phyloP scores from a whole-genome alignment of 2,113 vertebrate species.

The Crypturellus undulatus region DNA sequence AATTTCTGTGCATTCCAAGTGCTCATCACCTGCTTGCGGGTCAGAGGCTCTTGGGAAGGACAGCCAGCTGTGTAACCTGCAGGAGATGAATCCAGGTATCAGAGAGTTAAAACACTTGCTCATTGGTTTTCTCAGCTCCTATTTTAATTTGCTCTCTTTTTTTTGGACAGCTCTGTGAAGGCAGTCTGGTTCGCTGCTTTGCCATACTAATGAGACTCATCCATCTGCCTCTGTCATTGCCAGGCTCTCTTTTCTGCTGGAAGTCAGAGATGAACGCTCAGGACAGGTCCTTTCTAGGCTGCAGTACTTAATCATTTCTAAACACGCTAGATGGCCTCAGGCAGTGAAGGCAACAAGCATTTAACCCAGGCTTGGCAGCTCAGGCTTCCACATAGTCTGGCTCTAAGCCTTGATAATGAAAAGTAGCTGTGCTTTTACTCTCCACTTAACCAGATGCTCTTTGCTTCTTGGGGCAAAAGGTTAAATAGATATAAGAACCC shows the following conservation, averaged over 20 bases:
- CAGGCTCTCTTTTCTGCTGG: constrained; percentile 88
- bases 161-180: constrained; percentile 88
- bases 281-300: constrained; percentile 90
- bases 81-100: constrained; percentile 75
- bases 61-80: constrained; percentile 35
- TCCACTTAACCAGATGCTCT: constrained; percentile 87
- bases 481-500: constrained; percentile 87
- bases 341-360: constrained; percentile 90
- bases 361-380: constrained; percentile 89
- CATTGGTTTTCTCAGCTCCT: constrained; percentile 83
- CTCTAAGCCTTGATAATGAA: constrained; percentile 86
- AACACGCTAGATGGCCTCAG: constrained; percentile 88
- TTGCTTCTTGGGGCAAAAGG: constrained; percentile 86
- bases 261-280: constrained; percentile 92
- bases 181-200: constrained; percentile 86
- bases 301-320: constrained; percentile 92
- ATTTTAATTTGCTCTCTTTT: constrained; percentile 85
- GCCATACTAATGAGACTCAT: constrained; percentile 91
- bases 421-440: constrained; percentile 85
- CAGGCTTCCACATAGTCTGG: constrained; percentile 77
- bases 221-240: constrained; percentile 90
- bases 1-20: neutral
- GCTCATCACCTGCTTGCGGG: neutral
- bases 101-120: constrained; percentile 84
- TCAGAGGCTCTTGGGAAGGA: constrained; percentile 34